A percentile compares a stretch with the other conserved stretches of the same genome.
phyloP scores from a whole-genome alignment of 2,113 vertebrate species.

The Nothobranchius furzeri region DNA sequence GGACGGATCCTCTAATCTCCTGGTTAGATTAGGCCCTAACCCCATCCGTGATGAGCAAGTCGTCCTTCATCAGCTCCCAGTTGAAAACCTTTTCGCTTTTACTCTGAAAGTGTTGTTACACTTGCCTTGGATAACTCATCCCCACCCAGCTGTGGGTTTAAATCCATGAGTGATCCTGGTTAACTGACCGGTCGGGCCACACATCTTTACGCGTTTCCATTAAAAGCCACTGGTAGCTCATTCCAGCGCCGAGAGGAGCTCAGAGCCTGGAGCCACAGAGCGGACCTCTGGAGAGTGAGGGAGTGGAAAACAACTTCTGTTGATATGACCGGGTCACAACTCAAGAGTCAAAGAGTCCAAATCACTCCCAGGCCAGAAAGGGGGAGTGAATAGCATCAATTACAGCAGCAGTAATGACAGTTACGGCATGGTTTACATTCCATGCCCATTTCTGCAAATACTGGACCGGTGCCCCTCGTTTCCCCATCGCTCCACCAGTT shows the following conservation, averaged over 20 bases:
- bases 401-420: constrained; percentile 38
- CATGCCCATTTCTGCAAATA: constrained; percentile 33
- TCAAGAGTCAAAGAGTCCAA: constrained; percentile 27
- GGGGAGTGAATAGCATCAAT: constrained; percentile 54
- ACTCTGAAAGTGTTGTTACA: neutral
- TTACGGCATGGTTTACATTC: constrained; percentile 61
- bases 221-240: constrained; percentile 9
- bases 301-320: constrained; percentile 28
- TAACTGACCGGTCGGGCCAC: too few relatives aligned
- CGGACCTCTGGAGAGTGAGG: constrained; percentile 16
- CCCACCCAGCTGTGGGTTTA: constrained; percentile 39
- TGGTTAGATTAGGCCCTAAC: too few relatives aligned
- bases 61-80: neutral
- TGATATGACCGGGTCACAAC: constrained; percentile 63
- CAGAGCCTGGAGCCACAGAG: constrained; percentile 27
- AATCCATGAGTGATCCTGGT: constrained; percentile 24
- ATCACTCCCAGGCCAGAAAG: constrained; percentile 47
- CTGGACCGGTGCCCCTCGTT: neutral
- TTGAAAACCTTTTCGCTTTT: neutral
- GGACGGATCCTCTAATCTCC: too few relatives aligned
- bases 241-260: constrained; percentile 1
- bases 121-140: constrained; percentile 36
- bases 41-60: neutral
- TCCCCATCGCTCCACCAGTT: neutral
- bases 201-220: neutral